Evolutionary conservation across 2,113 vertebrate species (phyloP), one percentile per base, ranked within the genome.

Genomic region (Colius striatus): DNA sequence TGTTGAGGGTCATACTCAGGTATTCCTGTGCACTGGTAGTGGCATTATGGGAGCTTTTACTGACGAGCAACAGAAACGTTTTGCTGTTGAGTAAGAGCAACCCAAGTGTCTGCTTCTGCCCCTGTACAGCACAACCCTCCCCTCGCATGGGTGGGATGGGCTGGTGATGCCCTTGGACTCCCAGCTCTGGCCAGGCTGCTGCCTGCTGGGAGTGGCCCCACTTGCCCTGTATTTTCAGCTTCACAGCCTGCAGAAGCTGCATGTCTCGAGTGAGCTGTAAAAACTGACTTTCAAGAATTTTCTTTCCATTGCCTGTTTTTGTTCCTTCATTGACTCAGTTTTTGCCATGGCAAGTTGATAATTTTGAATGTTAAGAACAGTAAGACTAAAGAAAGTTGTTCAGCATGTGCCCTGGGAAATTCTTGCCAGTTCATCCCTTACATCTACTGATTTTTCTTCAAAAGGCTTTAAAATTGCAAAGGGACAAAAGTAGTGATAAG

Each of bases 71-170:
- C 1, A 57, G 47, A 41, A 54, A 16, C 5, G 10, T 41, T 83
- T 17, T 73, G 27, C 38, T 79, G 7, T 61, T 83, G 1, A 38
- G 12, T 41, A 47, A 57, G 61, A 75, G 34, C 54, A 68, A 3
- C 27, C 48, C 26, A 51, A 82, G 16, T 25, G 32, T n/a, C 32
- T 60, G 0, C 26, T 77, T 73, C 26, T 84, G 47, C 25, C 66
- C 13, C 53, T 43, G 29, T 9, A 16, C 9, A 17, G 13, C 34
- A 41, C 50, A 79, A 3, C 30, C 23, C 23, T 75, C 6, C 30
- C 23, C 23, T 75, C 6, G 0, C 1, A 0, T n/a, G 34, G 38
- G 14, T 47, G 22, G 61, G 20, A 16, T 21, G n/a, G n/a, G 32
- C 26, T 8, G 26, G 29, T 16, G 36, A 27, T 80, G 50, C 41